phyloP scores from a whole-genome alignment of 2,797 vertebrate genomes.

The Poeciliopsis paucimaculata region DNA sequence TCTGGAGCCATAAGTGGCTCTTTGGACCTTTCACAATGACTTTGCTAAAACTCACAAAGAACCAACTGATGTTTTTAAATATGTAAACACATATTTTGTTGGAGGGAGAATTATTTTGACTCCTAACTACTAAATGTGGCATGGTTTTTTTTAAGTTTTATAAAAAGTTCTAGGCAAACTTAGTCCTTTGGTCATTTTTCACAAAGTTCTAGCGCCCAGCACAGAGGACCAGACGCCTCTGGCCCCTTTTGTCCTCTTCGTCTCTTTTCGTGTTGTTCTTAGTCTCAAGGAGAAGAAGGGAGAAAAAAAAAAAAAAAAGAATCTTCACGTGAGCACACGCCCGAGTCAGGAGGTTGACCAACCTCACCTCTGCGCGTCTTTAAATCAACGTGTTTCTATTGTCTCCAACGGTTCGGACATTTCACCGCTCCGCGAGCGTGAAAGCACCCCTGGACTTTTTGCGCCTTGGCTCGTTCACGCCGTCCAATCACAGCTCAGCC shows the following conservation, averaged over 20 bases:
- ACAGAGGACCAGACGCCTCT: conserved; percentile 1
- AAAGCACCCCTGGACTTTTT: conserved; percentile 49
- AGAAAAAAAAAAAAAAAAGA: neutral
- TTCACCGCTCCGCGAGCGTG: conserved; percentile 52
- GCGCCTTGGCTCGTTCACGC: conserved; percentile 25
- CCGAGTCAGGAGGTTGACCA: conserved; percentile 36
- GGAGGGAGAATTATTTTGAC: too few relatives aligned
- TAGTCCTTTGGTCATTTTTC: neutral
- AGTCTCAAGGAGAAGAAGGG: neutral
- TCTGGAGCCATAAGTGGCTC: too few relatives aligned
- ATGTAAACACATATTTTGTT: too few relatives aligned
- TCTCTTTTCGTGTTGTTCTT: conserved; percentile 13
- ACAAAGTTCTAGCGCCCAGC: conserved; percentile 10
- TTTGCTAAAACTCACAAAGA: neutral
- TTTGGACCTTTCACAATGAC: neutral
- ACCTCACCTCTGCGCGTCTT: conserved; percentile 58
- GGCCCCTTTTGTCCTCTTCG: conserved; percentile 13
- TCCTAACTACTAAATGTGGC: too few relatives aligned
- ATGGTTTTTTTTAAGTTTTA: neutral
- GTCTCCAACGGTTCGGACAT: conserved; percentile 54
- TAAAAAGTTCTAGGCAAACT: neutral
- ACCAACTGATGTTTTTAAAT: neutral
- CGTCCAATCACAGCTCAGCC: conserved; percentile 71
- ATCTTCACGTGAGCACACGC: conserved; percentile 14
- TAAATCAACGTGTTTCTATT: conserved; percentile 65